These are phyloP conservation scores for Pygoscelis adeliae DNA, from an alignment of 2,113 vertebrate species.

Conservation along the genomic window DNA sequence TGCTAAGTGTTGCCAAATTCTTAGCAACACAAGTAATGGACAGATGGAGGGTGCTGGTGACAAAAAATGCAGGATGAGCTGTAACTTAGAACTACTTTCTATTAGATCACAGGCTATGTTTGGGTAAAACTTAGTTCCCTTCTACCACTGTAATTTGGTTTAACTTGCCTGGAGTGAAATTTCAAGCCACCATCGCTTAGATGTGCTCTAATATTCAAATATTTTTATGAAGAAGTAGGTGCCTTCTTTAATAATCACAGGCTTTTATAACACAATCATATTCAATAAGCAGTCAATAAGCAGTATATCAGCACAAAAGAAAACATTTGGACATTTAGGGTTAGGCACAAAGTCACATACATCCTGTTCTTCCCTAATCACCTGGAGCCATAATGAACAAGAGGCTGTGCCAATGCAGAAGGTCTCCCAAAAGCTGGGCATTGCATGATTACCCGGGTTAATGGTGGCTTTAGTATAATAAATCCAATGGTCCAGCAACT, in stretches of 20 bases:
- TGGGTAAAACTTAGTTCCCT: background rate
- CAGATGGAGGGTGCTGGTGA: conserved; percentile 18
- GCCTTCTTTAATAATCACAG: background rate
- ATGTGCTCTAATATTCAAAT: background rate
- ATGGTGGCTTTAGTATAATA: background rate
- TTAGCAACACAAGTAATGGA: conserved; percentile 33
- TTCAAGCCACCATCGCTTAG: background rate
- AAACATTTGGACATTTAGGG: background rate
- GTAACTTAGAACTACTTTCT: conserved; percentile 2
- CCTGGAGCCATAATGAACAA: background rate
- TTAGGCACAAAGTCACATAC: background rate
- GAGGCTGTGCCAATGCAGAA: background rate
- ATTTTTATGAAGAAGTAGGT: background rate
- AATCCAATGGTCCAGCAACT: background rate
- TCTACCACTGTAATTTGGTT: background rate
- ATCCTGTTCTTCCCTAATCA: background rate
- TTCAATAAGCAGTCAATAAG: background rate
- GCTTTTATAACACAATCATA: background rate
- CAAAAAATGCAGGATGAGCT: conserved; percentile 37
- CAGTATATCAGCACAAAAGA: background rate
- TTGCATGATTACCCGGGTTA: background rate
- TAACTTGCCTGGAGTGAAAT: background rate
- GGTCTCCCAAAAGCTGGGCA: background rate
- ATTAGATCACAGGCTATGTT: conserved; percentile 41
- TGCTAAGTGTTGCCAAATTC: conserved; percentile 52